These are phyloP conservation scores for Sphyrna mokarran DNA, from an alignment of 2,113 vertebrate species.

Conservation along the genomic window DNA sequence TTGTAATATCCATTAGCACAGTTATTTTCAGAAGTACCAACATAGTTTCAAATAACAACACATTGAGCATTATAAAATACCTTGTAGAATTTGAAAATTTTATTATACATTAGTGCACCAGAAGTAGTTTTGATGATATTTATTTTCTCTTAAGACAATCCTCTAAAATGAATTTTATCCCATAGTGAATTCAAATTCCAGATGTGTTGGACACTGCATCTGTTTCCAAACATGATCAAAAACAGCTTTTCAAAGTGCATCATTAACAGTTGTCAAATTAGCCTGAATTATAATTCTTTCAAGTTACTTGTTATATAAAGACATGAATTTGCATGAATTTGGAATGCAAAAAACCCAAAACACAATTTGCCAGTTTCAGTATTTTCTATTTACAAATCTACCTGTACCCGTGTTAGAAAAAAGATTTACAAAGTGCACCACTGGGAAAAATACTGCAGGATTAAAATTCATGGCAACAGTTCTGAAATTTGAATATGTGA, in stretches of 20 bases:
- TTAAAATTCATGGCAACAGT: background rate
- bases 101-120: background rate
- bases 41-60: background rate
- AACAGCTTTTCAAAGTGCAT: conserved; percentile 10
- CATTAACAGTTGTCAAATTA: background rate
- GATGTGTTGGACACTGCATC: background rate
- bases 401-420: conserved; percentile 18
- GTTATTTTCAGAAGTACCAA: background rate
- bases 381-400: conserved; percentile 30
- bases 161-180: background rate
- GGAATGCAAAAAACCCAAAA: conserved; percentile 1
- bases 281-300: background rate
- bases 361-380: conserved; percentile 1
- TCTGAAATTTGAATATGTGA: background rate
- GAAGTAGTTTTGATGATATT: background rate
- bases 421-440: conserved; percentile 26
- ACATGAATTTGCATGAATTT: background rate
- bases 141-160: background rate
- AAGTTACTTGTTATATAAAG: background rate
- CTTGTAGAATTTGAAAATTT: conserved; percentile 1
- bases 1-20: conserved; percentile 43
- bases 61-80: conserved; percentile 28
- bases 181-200: background rate
- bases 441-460: conserved; percentile 10
- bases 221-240: conserved; percentile 16